phyloP scores from a whole-genome alignment of 2,113 vertebrate species.

The Eublepharis macularius region DNA sequence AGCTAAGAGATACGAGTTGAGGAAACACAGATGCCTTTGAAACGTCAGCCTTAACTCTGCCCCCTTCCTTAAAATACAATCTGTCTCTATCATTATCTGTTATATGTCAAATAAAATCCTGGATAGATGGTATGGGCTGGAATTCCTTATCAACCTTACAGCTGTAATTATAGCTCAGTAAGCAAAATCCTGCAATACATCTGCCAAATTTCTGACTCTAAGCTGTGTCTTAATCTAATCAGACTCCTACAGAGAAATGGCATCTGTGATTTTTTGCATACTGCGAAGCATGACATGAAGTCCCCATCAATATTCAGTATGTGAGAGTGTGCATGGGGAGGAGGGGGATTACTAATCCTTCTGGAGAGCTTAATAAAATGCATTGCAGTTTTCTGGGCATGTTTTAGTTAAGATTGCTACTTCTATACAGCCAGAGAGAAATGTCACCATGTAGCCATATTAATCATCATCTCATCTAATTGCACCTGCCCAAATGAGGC shows the following conservation, averaged over 20 bases:
- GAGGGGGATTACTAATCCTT: conserved; percentile 40
- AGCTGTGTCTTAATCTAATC: conserved; percentile 31
- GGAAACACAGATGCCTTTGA: conserved; percentile 10
- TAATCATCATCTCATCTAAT: conserved; percentile 34
- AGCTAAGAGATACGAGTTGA: conserved; percentile 26
- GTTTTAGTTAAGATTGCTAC: conserved; percentile 33
- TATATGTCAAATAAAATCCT: conserved; percentile 3
- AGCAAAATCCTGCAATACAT: neutral
- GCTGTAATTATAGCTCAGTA: neutral
- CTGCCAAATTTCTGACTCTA: conserved; percentile 16
- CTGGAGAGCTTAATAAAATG: neutral
- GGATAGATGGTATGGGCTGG: neutral
- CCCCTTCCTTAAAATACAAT: conserved; percentile 49
- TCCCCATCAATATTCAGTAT: conserved; percentile 16
- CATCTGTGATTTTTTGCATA: conserved; percentile 35
- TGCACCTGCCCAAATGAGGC: conserved; percentile 53
- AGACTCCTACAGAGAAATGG: neutral
- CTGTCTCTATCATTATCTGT: conserved; percentile 14
- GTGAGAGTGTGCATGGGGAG: neutral
- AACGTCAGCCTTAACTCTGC: conserved; percentile 48
- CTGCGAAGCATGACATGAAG: conserved; percentile 30
- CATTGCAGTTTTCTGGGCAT: neutral
- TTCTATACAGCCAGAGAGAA: conserved; percentile 24
- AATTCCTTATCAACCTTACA: neutral
- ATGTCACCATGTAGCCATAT: conserved; percentile 32